phyloP scores from a whole-genome alignment of 2,113 vertebrate species.

The Atlantisia rogersi region DNA sequence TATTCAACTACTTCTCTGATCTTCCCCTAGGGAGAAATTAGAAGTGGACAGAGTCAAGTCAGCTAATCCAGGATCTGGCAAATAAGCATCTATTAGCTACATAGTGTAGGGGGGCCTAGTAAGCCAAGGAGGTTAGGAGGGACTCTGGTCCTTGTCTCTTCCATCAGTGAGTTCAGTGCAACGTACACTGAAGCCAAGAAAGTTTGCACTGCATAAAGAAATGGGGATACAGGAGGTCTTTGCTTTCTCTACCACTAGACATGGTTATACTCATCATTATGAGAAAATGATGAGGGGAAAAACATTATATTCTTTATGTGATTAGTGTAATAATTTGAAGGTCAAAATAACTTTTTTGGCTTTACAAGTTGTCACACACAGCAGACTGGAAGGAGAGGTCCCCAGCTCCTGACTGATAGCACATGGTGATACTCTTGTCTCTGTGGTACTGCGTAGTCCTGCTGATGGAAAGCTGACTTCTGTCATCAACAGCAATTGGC shows the following conservation, averaged over 20 bases:
- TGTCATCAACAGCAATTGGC: neutral
- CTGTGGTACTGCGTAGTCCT: neutral
- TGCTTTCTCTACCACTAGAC: neutral
- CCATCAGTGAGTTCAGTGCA: neutral
- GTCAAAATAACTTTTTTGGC: neutral
- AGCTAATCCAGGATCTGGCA: neutral
- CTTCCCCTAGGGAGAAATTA: neutral
- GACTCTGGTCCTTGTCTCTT: neutral
- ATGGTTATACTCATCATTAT: no score
- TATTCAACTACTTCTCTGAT: neutral
- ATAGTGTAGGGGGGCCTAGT: neutral
- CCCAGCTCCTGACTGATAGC: neutral
- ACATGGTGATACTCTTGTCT: neutral
- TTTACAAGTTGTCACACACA: neutral
- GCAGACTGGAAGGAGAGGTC: neutral
- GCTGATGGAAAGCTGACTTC: neutral
- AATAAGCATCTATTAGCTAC: neutral
- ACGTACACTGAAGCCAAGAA: neutral
- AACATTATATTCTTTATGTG: neutral
- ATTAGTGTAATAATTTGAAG: neutral
- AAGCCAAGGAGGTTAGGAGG: neutral
- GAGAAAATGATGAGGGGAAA: no score
- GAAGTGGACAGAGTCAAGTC: neutral
- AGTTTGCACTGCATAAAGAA: neutral
- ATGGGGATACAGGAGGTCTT: neutral